Evolutionary conservation across 2,888 invertebrate genomes (phyloP), one percentile per base, ranked within the genome.

Genomic region (Yponomeuta sedellus): DNA sequence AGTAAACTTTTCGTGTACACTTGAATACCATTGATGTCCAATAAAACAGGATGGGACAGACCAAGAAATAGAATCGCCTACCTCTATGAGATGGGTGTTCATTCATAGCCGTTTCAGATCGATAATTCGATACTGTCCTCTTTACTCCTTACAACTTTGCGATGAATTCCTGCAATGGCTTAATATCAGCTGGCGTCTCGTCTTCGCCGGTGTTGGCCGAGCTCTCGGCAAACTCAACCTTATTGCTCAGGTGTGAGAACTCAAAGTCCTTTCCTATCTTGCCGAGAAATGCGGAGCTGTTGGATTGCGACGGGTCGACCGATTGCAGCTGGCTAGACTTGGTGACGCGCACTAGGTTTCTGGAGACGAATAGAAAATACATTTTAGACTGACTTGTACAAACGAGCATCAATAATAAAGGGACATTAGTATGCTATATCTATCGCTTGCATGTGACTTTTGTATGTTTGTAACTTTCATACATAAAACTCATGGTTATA

Each of bases 301-400:
- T 93, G 65, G 92, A 85, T 64, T 92, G 91, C 56, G 93, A 92
- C 0, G 93, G 92, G 74, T 96, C 96, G 0, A 95, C 95, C 0
- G 96, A 94, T 73, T 96, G 93, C 70, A 98, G 86, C 74, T 97
- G 96, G 75, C 93, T 97, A 52, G 95, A 94, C 76, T 97, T 96
- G 0, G 98, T 98, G 61, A 95, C 92, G 39, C 97, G 93, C 8
- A 98, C 92, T n/a, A 96, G 93, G 81, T 97, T 97, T 74, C 97
- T 97, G 84, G 16, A 16, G 44, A 52, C 4, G 16, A 52, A 52
- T 52, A 59, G 87, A 84, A 59, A 69, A n/a, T 67, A 66, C 66
- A 65, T 56, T 34, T 34, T 34, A 34, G 34, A 34, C 34, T 34
- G 34, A 8, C 34, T 34, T 25, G 25, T 25, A 25, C 25, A 25